Evolutionary conservation across 23 tunicate genomes (phyloP).

Genomic region (Botrylloides violaceus): DNA sequence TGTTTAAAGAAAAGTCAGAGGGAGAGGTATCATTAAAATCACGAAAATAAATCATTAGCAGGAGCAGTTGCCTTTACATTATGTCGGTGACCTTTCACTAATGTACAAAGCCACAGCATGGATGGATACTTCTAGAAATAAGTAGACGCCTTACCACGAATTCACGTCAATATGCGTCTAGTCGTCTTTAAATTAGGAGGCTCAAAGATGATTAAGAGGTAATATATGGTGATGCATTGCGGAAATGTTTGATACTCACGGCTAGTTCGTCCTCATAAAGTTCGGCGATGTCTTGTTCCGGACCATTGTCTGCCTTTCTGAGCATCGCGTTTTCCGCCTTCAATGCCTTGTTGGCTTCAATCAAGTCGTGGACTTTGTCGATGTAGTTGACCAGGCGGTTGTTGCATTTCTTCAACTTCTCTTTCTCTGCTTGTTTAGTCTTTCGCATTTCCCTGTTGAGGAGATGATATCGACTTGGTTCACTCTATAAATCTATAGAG

Average conservation of each 20-base stretch:
- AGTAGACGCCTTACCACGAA: too few relatives aligned
- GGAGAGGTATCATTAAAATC: too few relatives aligned
- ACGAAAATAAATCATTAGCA: too few relatives aligned
- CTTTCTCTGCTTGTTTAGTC: conserved; percentile 63
- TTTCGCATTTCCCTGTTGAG: conserved; percentile 32
- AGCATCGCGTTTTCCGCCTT: conserved; percentile 54
- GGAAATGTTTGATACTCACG: conserved; percentile 13
- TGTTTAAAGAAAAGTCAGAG: too few relatives aligned
- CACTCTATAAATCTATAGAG: too few relatives aligned
- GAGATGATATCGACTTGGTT: too few relatives aligned
- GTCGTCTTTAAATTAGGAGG: too few relatives aligned
- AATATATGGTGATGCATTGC: not conserved
- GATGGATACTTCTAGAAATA: too few relatives aligned
- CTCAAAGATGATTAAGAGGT: not conserved
- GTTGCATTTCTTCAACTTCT: conserved; percentile 77
- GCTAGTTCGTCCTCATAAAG: conserved; percentile 49
- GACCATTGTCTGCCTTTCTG: conserved; percentile 24
- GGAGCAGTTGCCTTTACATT: too few relatives aligned
- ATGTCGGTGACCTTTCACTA: too few relatives aligned
- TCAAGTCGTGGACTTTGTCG: conserved; percentile 89
- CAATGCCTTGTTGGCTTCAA: conserved; percentile 38
- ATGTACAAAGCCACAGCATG: too few relatives aligned
- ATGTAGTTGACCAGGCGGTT: conserved; percentile 78
- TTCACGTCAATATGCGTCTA: too few relatives aligned
- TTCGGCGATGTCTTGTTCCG: conserved; percentile 30